Evolutionary conservation across 2,113 vertebrate genomes (phyloP), one percentile per base, ranked within the genome.

Genomic region (Miniopterus natalensis): DNA sequence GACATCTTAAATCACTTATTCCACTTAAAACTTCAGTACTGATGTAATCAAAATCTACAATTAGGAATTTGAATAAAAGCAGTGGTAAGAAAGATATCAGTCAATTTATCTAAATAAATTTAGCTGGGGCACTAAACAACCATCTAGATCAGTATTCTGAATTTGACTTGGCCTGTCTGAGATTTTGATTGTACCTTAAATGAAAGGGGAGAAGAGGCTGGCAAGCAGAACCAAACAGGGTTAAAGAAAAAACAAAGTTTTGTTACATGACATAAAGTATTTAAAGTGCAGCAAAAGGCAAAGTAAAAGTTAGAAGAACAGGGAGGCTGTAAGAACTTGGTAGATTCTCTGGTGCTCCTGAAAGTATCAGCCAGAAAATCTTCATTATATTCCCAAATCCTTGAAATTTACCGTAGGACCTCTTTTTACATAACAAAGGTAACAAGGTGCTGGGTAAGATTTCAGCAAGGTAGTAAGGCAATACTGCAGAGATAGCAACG

Each of bases 351-450:
- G 4, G 45, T 73, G 4, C 14, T 90, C 80, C 70, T 80, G 40
- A 84, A 95, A 95, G 7, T 42, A 70, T 75, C n/a, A 84, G 11
- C 36, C 21, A 90, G 40, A 9, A 31, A 75, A 25, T 65, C 55
- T 59, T 88, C 65, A 93, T 75, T 71, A 15, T 25, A 49, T 49
- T 63, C 27, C 55, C 80, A 95, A 71, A 66, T 63, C 23, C 20
- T 68, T 95, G 42, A 88, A 90, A 78, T 85, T 73, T 80, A 23
- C 42, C 18, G 10, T 51, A n/a, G 25, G 9, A 61, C 78, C 20
- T 71, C 36, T 93, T 88, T 63, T 73, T 75, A 66, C 23, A 77
- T 45, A 92, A 74, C 59, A 95, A 93, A 96, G 88, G 66, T 57
- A 75, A 15, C 45, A 71, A 49, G 49, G 20, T 51, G 29, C 18